Base-by-base conservation (phyloP, 2,113 vertebrate genomes). In the Nycticryphes semicollaris region DNA sequence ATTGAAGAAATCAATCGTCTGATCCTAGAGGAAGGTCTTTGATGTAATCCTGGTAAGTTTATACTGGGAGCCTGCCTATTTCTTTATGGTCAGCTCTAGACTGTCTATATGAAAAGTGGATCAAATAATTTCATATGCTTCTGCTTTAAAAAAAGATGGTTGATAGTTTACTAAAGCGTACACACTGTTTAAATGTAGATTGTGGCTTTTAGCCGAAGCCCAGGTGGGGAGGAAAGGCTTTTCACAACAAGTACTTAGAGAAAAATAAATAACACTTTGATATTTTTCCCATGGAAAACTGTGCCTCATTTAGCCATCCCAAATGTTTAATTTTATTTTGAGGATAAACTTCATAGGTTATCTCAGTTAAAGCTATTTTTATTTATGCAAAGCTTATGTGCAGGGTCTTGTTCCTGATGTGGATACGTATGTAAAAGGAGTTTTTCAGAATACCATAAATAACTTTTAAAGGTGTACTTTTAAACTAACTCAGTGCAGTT, bases 251-350 rank as follows among this genome's bases (percentile, higher is more conserved):
- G 93, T 96, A 85, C 96, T 97, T 98, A 91, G 90, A 97, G 97
- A 97, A 98, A 97, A 97, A 98, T 98, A 98, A 98, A 98, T 97
- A 96, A 96, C 97, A 93, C 97, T 98, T 98, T 97, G 97, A 97
- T 97, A 96, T 95, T 96, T 98, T 94, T 97, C 96, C 83, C 79
- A 82, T 96, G 94, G 89, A 96, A 92, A 97, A 67, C 86, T 96
- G 94, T 95, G 89, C 89, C 92, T 95, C 95, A 76, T 97, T 97
- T 97, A 94, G 80, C 78, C 94, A 74, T 93, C 81, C 45, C 1
- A 92, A 97, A 95, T 84, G 87, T 70, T 89, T 96, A 86, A 84
- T 70, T 93, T 94, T 96, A 88, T 94, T 96, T 82, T 66, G 68
- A 82, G 68, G 96, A 90, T 94, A 96, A 97, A 96, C 92, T 88